A percentile compares a stretch with the other conserved stretches of the same genome.
phyloP scores from a whole-genome alignment of 2,113 vertebrate genomes.

The Rhinoderma darwinii region DNA sequence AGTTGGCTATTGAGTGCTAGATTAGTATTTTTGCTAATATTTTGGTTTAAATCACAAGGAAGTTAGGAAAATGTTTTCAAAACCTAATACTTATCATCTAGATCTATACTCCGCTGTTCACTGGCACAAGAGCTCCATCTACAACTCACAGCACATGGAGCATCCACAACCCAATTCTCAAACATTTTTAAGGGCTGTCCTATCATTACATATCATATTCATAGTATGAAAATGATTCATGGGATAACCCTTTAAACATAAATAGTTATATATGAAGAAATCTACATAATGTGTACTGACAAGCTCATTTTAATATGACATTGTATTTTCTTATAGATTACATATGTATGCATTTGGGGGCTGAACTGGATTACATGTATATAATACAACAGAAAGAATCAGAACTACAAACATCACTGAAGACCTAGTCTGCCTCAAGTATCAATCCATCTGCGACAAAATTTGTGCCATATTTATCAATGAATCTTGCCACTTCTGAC shows the following conservation, averaged over 20 bases:
- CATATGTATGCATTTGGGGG: background rate
- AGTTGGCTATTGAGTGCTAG: background rate
- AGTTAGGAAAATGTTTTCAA: background rate
- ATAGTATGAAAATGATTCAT: too few species aligned
- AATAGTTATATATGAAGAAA: too few species aligned
- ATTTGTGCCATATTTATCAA: too few species aligned
- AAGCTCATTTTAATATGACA: background rate
- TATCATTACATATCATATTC: too few species aligned
- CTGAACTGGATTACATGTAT: too few species aligned
- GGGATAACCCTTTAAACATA: too few species aligned
- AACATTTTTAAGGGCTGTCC: background rate
- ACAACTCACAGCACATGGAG: background rate
- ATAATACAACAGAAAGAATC: too few species aligned
- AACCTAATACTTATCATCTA: background rate
- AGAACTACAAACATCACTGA: too few species aligned
- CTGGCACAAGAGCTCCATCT: background rate
- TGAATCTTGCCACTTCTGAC: background rate
- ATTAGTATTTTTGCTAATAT: background rate
- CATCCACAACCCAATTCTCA: background rate
- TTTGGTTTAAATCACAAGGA: background rate
- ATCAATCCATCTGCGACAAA: too few species aligned
- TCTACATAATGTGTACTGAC: background rate
- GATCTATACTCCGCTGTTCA: background rate
- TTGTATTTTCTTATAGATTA: background rate
- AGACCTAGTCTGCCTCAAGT: too few species aligned